Percentiles rank a stretch among this genome's conserved stretches.
These are phyloP conservation scores for Brachionus koreanus DNA, from an alignment of 1,140 invertebrate genomes.

Conservation along the genomic window DNA sequence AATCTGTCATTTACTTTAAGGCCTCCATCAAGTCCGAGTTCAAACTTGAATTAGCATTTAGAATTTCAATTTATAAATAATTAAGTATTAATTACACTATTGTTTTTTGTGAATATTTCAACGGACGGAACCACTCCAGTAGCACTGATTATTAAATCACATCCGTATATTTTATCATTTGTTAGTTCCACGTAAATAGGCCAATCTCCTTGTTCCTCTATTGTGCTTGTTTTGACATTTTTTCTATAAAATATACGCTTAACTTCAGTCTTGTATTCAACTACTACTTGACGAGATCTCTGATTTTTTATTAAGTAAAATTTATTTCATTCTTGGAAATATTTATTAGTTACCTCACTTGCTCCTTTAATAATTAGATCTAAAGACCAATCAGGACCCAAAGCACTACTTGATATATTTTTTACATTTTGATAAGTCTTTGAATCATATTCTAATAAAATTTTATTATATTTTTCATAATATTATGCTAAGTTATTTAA, in stretches of 20 bases:
- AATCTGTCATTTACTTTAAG: slow-evolving; percentile 78
- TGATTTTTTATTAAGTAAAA: slow-evolving; percentile 54
- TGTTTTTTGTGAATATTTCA: slow-evolving; percentile 51
- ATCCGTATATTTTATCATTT: slow-evolving; percentile 71
- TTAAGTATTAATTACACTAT: slow-evolving; percentile 50
- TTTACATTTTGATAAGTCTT: slow-evolving; percentile 60
- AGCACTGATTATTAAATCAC: slow-evolving; percentile 90
- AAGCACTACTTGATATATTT: slow-evolving; percentile 69
- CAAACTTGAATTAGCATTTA: slow-evolving; percentile 14
- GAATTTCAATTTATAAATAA: neutral
- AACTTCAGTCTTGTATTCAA: slow-evolving; percentile 72
- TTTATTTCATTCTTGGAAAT: neutral
- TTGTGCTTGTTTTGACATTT: slow-evolving; percentile 47
- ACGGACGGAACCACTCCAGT: slow-evolving; percentile 78
- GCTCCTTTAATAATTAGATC: slow-evolving; percentile 66
- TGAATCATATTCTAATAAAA: slow-evolving; percentile 64
- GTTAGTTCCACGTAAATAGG: slow-evolving; percentile 70
- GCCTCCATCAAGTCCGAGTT: slow-evolving; percentile 62
- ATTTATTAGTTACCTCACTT: slow-evolving; percentile 37
- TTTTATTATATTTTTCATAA: no score
- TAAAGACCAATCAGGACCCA: slow-evolving; percentile 90
- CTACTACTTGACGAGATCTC: slow-evolving; percentile 51
- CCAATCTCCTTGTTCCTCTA: slow-evolving; percentile 59
- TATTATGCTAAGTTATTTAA: no score
- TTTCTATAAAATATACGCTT: slow-evolving; percentile 50